Conservation (phyloP, 2,113 vertebrate genomes). For the Dromaius novaehollandiae region DNA sequence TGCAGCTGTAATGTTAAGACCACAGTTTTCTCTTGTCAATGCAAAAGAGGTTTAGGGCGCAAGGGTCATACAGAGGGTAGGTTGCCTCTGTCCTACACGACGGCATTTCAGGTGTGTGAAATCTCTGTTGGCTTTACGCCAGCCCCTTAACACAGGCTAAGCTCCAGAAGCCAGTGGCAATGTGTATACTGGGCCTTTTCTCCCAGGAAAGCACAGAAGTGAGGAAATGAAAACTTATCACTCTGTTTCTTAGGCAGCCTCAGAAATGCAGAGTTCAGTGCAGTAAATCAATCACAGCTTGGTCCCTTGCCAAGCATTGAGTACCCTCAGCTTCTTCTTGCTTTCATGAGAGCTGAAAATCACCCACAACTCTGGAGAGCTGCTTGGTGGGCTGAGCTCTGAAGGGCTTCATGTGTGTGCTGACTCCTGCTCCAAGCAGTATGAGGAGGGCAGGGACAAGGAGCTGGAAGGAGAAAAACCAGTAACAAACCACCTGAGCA, state of each 20-base stretch:
- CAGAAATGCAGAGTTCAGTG: not conserved
- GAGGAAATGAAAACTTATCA: not conserved
- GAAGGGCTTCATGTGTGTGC: not conserved
- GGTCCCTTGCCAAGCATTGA: not conserved
- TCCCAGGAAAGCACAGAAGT: not conserved
- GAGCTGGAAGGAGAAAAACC: not conserved
- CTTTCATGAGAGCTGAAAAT: not conserved
- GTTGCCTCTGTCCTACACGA: not conserved
- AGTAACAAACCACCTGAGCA: not conserved
- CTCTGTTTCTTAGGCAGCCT: not conserved
- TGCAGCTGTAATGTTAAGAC: not conserved
- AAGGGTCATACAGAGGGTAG: not conserved
- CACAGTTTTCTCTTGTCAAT: not conserved
- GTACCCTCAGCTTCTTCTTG: not conserved
- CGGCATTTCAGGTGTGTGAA: not conserved
- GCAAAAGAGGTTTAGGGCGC: not conserved
- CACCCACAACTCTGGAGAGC: not conserved
- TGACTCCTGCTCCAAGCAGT: rapidly evolving
- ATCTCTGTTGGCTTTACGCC: not conserved
- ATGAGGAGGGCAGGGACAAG: not conserved
- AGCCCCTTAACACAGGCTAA: not conserved
- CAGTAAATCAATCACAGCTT: not conserved
- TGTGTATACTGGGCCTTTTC: not conserved
- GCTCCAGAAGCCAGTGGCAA: not conserved
- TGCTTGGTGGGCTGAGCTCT: not conserved